phyloP scores from a whole-genome alignment of 2,888 invertebrate species.

The Andrena bicolor region DNA sequence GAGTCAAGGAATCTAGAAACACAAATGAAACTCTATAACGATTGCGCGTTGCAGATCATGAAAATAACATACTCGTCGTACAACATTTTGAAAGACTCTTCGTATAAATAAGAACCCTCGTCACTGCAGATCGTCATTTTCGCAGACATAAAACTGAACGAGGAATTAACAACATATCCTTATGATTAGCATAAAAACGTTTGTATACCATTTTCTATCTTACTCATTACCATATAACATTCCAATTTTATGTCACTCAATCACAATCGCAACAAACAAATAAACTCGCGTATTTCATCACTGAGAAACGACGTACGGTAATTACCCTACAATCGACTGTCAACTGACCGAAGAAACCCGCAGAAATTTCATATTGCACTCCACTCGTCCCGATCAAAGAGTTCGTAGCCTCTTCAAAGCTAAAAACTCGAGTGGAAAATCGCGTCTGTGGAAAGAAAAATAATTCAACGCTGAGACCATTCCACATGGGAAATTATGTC shows the following conservation, averaged over 20 bases:
- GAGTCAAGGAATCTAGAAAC: not conserved
- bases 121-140: not conserved
- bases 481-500: not conserved
- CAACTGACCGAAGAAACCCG: no score
- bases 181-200: not conserved
- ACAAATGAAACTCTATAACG: not conserved
- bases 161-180: not conserved
- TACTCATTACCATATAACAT: not conserved
- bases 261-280: not conserved
- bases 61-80: constrained; percentile 58
- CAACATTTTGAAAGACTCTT: constrained; percentile 34
- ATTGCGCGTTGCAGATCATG: constrained; percentile 43
- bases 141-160: not conserved
- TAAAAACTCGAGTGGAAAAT: not conserved
- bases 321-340: no score
- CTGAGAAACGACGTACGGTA: not conserved
- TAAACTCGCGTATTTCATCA: not conserved
- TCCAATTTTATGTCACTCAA: not conserved
- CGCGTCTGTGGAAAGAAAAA: not conserved
- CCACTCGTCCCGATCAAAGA: not conserved
- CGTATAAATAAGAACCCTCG: not conserved
- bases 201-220: not conserved
- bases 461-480: not conserved
- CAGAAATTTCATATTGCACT: not conserved
- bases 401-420: not conserved